Evolutionary conservation across 2,113 vertebrate genomes (phyloP).

Genomic region (Pelecanoides urinatrix): DNA sequence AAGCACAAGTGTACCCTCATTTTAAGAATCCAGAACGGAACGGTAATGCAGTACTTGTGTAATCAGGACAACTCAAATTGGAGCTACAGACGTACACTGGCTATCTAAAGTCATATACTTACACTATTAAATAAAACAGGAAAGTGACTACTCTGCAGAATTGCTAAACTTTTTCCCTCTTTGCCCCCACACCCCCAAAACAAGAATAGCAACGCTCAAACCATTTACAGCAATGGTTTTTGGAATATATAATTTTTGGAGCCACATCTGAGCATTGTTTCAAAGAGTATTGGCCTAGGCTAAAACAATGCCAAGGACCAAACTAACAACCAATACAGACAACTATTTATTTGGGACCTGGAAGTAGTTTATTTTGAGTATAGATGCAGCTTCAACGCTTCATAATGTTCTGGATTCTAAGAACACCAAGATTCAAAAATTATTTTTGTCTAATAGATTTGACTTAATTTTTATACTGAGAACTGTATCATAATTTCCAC

Average conservation of each 20-base stretch:
- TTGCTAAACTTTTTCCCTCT: not conserved
- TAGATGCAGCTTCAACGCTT: not conserved
- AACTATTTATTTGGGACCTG: not conserved
- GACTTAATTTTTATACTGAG: not conserved
- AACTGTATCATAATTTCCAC: not conserved
- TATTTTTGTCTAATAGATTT: not conserved
- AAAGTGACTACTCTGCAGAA: not conserved
- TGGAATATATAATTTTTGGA: not conserved
- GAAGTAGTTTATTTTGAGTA: not conserved
- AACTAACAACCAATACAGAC: not conserved
- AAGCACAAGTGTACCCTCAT: not conserved
- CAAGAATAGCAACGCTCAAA: not conserved
- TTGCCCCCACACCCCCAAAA: not conserved
- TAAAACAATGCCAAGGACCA: not conserved
- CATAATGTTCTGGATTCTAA: not conserved
- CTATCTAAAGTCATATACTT: not conserved
- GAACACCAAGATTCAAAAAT: not conserved
- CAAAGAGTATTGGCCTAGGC: not conserved
- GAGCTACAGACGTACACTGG: not conserved
- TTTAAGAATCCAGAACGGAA: not conserved
- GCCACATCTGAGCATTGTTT: not conserved
- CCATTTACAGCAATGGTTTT: not conserved
- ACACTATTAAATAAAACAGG: not conserved
- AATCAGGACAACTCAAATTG: not conserved
- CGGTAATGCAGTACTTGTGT: not conserved